A percentile compares a stretch with the other conserved stretches of the same genome.
phyloP scores from a whole-genome alignment of 2,888 invertebrate species.

The Synergus umbraculus region DNA sequence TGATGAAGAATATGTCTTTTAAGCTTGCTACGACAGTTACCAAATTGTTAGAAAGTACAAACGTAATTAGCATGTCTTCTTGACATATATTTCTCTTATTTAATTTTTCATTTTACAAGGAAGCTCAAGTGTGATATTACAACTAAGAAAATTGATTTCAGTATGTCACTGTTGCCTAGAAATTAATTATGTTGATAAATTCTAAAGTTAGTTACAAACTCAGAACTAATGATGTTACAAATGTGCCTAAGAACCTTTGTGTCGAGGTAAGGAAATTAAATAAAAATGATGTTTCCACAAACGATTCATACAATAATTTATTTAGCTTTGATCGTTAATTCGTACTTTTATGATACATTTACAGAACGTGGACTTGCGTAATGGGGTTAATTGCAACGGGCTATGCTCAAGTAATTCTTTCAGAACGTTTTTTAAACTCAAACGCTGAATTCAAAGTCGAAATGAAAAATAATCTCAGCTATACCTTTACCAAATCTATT shows the following conservation, averaged over 20 bases:
- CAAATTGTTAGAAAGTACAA: constrained; percentile 81
- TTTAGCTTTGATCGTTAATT: constrained; percentile 61
- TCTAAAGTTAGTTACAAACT: neutral
- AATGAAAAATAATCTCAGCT: constrained; percentile 17
- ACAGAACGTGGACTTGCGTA: constrained; percentile 58
- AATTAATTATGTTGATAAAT: neutral
- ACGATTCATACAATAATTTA: constrained; percentile 66
- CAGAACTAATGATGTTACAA: neutral
- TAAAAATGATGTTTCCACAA: constrained; percentile 51
- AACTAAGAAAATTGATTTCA: neutral
- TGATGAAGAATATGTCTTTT: constrained; percentile 80
- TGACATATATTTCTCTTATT: constrained; percentile 53
- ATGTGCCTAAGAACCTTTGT: neutral
- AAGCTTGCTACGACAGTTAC: constrained; percentile 82
- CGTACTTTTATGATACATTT: constrained; percentile 60
- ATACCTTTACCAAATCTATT: constrained; percentile 28
- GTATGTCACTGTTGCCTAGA: neutral
- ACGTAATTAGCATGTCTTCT: constrained; percentile 83
- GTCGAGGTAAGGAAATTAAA: neutral
- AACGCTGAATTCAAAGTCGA: neutral
- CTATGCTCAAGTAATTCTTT: constrained; percentile 29
- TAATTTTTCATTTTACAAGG: neutral
- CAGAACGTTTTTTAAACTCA: constrained; percentile 18
- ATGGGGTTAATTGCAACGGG: constrained; percentile 34
- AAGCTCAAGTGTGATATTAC: neutral